phyloP scores from a whole-genome alignment of 2,797 vertebrate species.

The Phalanger gymnotis region DNA sequence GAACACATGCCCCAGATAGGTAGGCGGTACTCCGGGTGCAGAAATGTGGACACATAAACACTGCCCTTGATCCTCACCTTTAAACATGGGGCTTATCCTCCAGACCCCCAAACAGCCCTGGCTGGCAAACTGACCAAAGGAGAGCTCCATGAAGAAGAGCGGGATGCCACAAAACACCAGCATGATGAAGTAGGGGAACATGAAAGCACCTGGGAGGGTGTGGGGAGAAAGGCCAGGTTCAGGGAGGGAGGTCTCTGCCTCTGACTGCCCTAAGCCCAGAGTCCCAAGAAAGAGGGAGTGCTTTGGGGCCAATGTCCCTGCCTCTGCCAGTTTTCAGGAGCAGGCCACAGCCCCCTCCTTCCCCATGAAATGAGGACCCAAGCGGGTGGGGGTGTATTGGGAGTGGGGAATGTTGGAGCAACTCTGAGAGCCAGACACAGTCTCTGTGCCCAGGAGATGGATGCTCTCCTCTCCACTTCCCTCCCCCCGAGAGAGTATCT shows the following conservation, averaged over 20 bases:
- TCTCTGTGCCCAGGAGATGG: neutral
- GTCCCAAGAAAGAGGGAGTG: neutral
- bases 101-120: slow-evolving; percentile 97
- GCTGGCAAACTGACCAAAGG: slow-evolving; percentile 98
- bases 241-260: neutral
- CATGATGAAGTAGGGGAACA: slow-evolving; percentile 99
- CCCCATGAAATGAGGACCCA: neutral
- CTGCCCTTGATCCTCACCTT: slow-evolving; percentile 89
- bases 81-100: slow-evolving; percentile 99
- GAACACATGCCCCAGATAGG: too few species aligned
- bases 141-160: slow-evolving; percentile 98
- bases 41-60: neutral
- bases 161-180: slow-evolving; percentile 98
- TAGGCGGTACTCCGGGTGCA: too few species aligned
- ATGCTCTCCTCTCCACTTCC: slow-evolving; percentile 13
- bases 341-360: slow-evolving; percentile 37
- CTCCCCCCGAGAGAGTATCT: slow-evolving; percentile 1
- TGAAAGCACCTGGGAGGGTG: slow-evolving; percentile 92
- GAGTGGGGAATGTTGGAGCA: neutral
- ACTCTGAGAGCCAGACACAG: neutral
- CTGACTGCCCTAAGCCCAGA: neutral
- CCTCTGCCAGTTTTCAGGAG: neutral
- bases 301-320: neutral
- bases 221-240: slow-evolving; percentile 55
- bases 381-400: neutral